Conservation (phyloP, 2,113 vertebrate species). For the Fregata magnificens region DNA sequence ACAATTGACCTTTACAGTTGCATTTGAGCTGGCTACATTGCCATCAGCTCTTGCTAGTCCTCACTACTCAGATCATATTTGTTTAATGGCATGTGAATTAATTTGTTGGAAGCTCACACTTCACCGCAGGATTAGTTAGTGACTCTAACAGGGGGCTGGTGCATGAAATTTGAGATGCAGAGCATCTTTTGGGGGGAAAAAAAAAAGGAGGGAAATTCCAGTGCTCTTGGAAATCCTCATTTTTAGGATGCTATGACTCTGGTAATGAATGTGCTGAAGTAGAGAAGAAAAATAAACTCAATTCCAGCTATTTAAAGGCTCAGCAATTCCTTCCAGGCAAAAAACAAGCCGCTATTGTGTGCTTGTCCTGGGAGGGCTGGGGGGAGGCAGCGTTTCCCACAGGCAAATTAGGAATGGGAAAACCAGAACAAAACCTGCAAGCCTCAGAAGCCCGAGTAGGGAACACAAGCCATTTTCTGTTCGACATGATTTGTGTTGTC, state of each 20-base stretch:
- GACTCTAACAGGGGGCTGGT: background rate
- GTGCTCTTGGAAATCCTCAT: background rate
- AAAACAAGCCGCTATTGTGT: conserved; percentile 50
- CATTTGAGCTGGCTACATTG: background rate
- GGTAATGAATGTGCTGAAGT: background rate
- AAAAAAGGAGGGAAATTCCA: background rate
- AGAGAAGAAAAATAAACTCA: conserved; percentile 1
- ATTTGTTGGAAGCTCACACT: background rate
- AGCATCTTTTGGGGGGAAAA: background rate
- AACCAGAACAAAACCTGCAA: conserved; percentile 8
- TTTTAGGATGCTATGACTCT: background rate
- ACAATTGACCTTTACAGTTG: background rate
- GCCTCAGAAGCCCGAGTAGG: background rate
- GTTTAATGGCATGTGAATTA: background rate
- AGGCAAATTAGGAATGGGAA: conserved; percentile 45
- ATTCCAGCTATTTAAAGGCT: conserved; percentile 34
- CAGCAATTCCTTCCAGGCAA: background rate
- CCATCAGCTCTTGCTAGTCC: background rate
- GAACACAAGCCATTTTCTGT: conserved; percentile 28
- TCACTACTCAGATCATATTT: background rate
- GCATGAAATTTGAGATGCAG: background rate
- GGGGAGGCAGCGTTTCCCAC: background rate
- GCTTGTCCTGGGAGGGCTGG: background rate
- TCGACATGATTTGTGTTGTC: background rate
- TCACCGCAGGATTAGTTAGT: background rate